Percentiles rank a stretch among this genome's conserved stretches.
Conservation (phyloP, 2,888 invertebrate species). For the Augochlorella aurata region DNA sequence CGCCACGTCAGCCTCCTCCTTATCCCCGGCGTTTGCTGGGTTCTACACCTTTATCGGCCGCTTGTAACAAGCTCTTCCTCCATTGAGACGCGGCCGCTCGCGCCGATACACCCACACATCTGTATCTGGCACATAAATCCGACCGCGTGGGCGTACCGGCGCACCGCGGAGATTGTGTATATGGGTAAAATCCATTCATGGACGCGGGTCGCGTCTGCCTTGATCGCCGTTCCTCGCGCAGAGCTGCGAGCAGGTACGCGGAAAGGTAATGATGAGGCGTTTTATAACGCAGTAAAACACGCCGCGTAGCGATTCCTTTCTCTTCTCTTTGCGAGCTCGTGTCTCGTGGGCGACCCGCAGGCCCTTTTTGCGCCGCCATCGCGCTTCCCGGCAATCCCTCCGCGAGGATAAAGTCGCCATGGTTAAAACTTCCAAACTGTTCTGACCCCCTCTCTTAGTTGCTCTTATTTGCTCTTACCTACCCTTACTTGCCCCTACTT, state of each 20-base stretch:
- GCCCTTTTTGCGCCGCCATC: not conserved
- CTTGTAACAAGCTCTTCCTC: conserved; percentile 56
- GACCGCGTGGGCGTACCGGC: conserved; percentile 28
- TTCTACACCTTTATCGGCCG: conserved; percentile 20
- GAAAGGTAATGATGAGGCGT: conserved; percentile 24
- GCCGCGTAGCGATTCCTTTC: not conserved
- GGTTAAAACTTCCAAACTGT: not conserved
- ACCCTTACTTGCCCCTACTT: too few relatives aligned
- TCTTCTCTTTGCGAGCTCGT: not conserved
- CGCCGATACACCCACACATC: conserved; percentile 50
- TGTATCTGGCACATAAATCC: conserved; percentile 55
- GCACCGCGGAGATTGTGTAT: conserved; percentile 22
- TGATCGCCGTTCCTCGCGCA: not conserved
- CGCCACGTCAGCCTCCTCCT: not conserved
- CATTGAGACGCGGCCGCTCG: conserved; percentile 51
- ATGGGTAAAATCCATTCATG: conserved; percentile 51
- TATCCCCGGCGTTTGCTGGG: not conserved
- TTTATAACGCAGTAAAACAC: conserved; percentile 34
- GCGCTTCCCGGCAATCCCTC: not conserved
- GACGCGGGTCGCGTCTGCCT: conserved; percentile 29
- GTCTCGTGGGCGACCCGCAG: not conserved
- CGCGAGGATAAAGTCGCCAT: not conserved
- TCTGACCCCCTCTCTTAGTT: not conserved
- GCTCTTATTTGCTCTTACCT: too few relatives aligned
- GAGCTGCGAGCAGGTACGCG: conserved; percentile 18